Base-by-base conservation (phyloP, 2,797 vertebrate species). In the Saguinus oedipus region DNA sequence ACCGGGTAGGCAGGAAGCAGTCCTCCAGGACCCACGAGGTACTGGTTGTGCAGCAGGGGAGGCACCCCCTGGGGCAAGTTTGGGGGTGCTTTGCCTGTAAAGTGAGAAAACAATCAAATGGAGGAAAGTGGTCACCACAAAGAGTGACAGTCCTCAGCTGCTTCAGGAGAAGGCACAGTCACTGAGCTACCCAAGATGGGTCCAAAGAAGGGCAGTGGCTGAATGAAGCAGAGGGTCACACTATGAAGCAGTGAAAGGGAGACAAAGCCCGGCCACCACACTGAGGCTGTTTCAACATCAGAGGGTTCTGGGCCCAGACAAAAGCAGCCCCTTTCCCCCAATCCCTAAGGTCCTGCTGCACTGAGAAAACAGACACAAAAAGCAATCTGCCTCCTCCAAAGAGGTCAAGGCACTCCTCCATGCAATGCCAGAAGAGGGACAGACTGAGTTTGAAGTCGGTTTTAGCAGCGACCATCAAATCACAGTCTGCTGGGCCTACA, bases 1-100 rank as follows among this genome's bases (percentile, higher is more conserved):
- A 99, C 99, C 98, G 99, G 99, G 98, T 99, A 99, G 97, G 99
- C 99, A 97, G 99, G 99, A 95, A 99, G 99, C 97, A 99, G 99
- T 97, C 99, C 99, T 97, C 99, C 99, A 10, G 99, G 99, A 97
- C 99, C 99, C 98, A 99, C 99, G 98, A 99, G 99, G 98, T 99
- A 99, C 99, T 99, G 99, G 99, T 99, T 99, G 98, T 99, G 99
- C 98, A 99, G 98, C 97, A 99, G 98, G 86, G 99, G 99, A 17
- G 99, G 99, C 46, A 99, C 99, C 93, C 99, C 99, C 98, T 99
- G 99, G 86, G 99, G 99, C 96, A 99, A 98, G 97, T 99, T 99
- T 94, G 99, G 99, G 95, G 99, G 99, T 83, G 99, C 99, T 99
- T 99, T 99, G 98, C 99, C 99, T 99, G 98, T 27, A 68, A 7